Percentiles rank a stretch among this genome's conserved stretches.
Conservation (phyloP, 2,888 invertebrate genomes). For the Cotesia congregata region DNA sequence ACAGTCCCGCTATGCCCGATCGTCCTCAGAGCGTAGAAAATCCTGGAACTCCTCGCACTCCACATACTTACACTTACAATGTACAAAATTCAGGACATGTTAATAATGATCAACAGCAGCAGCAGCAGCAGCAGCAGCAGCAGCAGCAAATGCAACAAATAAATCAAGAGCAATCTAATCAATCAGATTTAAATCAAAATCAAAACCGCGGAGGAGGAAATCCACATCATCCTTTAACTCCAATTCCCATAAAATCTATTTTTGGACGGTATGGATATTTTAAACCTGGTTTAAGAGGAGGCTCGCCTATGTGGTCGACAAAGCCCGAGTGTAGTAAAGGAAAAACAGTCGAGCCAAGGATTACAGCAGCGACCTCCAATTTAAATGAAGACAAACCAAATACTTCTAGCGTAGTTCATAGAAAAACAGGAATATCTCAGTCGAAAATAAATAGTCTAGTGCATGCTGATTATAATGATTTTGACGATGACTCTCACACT, state of each 20-base stretch:
- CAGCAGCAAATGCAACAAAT: slow-evolving; percentile 65
- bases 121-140: slow-evolving; percentile 70
- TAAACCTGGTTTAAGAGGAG: slow-evolving; percentile 77
- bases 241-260: slow-evolving; percentile 75
- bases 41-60: slow-evolving; percentile 73
- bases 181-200: slow-evolving; percentile 54
- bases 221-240: slow-evolving; percentile 73
- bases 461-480: slow-evolving; percentile 75
- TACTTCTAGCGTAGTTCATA: slow-evolving; percentile 66
- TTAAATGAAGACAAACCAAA: slow-evolving; percentile 68
- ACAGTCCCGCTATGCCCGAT: slow-evolving; percentile 74
- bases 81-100: slow-evolving; percentile 35
- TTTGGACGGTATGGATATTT: slow-evolving; percentile 75
- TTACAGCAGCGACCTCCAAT: slow-evolving; percentile 63
- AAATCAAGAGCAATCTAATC: slow-evolving; percentile 57
- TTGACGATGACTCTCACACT: slow-evolving; percentile 75
- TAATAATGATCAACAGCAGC: slow-evolving; percentile 44
- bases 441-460: slow-evolving; percentile 73
- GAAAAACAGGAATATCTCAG: slow-evolving; percentile 66
- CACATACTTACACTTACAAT: slow-evolving; percentile 63
- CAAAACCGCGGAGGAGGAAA: slow-evolving; percentile 71
- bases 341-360: slow-evolving; percentile 65
- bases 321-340: slow-evolving; percentile 69
- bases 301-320: slow-evolving; percentile 77
- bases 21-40: slow-evolving; percentile 76